Conservation (phyloP, 2,888 invertebrate genomes). For the Polymixis lichenea region DNA sequence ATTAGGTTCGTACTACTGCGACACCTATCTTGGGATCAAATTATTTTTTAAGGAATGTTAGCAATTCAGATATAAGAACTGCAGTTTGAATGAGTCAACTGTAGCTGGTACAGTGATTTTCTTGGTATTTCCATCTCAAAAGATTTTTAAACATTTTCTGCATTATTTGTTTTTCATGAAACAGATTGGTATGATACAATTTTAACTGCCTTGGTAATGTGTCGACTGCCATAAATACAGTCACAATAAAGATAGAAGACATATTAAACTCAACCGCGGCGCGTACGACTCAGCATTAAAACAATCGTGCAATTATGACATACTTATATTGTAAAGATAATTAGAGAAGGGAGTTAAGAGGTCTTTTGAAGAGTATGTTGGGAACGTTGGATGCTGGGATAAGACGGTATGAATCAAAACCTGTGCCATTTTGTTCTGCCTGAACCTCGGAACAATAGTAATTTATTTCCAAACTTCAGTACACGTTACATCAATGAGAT, state of each 20-base stretch:
- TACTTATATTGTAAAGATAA: neutral
- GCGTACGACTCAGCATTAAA: neutral
- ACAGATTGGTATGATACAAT: neutral
- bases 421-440: neutral
- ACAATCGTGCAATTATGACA: neutral
- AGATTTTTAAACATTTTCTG: neutral
- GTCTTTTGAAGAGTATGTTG: too few relatives aligned
- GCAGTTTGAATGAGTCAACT: neutral
- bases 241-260: neutral
- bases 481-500: too few relatives aligned
- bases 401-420: neutral
- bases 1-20: conserved; percentile 3
- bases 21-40: conserved; percentile 25
- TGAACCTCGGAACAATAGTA: too few relatives aligned
- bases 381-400: too few relatives aligned
- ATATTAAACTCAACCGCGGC: neutral
- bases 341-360: too few relatives aligned
- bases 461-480: too few relatives aligned
- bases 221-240: neutral
- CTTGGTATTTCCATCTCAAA: neutral
- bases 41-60: conserved; percentile 4
- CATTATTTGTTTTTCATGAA: neutral
- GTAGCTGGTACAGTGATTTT: neutral
- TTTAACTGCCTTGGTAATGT: neutral
- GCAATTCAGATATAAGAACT: neutral